Evolutionary conservation across 2,797 vertebrate species (phyloP), one percentile per base, ranked within the genome.

Genomic region (Anisognathus igniventris): DNA sequence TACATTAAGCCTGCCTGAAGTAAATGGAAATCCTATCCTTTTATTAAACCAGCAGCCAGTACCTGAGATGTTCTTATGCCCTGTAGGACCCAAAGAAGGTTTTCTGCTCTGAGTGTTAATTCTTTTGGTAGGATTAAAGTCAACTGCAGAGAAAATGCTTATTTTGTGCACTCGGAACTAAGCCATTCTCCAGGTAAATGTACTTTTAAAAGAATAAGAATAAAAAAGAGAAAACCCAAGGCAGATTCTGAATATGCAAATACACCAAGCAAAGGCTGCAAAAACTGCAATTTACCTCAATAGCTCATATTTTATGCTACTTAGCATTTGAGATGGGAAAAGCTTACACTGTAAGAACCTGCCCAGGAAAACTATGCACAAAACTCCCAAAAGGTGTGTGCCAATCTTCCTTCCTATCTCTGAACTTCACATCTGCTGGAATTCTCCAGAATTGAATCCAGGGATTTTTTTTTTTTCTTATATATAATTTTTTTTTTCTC

Each of bases 21-120:
- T 98, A 98, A 99, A 99, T 99, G 98, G 98, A 99, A 99, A 99
- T 99, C 98, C 98, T 98, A 98, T 98, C 98, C 98, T 98, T 99
- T 99, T 98, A 99, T 99, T 99, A 99, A 99, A 98, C 97, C 97
- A 98, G 98, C 98, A 98, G 98, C 97, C 98, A 97, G 98, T 98
- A 99, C 99, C 99, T 99, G 99, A 98, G 98, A 98, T 97, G 97
- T 98, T 98, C 98, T 98, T 98, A 98, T 98, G 98, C 97, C 96
- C 97, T 94, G 87, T 97, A 97, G 98, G 98, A 99, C 97, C 98
- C 94, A 97, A 98, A 98, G 98, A 98, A 96, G 98, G 98, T 98
- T 98, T 98, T 98, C 97, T 96, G 90, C 82, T 95, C 68, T 60
- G 33, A 92, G 93, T 76, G 68, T 87, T 95, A 92, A 74, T 93